Evolutionary conservation across 2,888 invertebrate genomes (phyloP).

Genomic region (Mythimna impura): DNA sequence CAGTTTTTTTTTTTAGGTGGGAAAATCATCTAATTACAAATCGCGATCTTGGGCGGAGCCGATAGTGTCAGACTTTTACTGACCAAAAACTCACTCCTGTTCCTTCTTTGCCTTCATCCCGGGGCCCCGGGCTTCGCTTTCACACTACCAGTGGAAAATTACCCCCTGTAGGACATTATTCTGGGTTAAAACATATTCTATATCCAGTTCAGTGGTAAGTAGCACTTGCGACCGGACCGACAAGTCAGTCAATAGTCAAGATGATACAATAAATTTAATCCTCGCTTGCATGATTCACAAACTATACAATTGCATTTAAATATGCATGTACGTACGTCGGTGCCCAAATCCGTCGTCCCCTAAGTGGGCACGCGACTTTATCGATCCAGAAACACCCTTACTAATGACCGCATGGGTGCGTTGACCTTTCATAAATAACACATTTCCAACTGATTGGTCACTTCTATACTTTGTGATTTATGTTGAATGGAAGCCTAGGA

Average conservation of each 20-base stretch:
- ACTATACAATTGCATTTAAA: background rate
- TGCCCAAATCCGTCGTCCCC: constrained; percentile 47
- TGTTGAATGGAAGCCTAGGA: background rate
- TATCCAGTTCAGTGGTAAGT: background rate
- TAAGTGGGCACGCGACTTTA: constrained; percentile 51
- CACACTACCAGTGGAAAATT: too few species aligned
- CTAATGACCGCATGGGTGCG: constrained; percentile 51
- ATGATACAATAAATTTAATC: background rate
- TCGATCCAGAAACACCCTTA: constrained; percentile 64
- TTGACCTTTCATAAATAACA: constrained; percentile 37
- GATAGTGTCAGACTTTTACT: too few species aligned
- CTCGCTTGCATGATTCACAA: constrained; percentile 37
- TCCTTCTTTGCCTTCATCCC: too few species aligned
- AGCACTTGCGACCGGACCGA: background rate
- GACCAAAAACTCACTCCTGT: too few species aligned
- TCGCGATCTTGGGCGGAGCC: too few species aligned
- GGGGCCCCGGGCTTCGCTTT: too few species aligned
- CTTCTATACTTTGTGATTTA: background rate
- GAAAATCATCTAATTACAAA: too few species aligned
- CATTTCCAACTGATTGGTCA: background rate
- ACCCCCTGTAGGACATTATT: too few species aligned
- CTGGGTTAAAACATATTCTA: too few species aligned
- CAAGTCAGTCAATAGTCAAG: background rate
- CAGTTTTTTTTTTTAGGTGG: too few species aligned
- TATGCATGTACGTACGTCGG: constrained; percentile 4